phyloP scores from a whole-genome alignment of 2,797 vertebrate species.

The Buphagus erythrorhynchus region DNA sequence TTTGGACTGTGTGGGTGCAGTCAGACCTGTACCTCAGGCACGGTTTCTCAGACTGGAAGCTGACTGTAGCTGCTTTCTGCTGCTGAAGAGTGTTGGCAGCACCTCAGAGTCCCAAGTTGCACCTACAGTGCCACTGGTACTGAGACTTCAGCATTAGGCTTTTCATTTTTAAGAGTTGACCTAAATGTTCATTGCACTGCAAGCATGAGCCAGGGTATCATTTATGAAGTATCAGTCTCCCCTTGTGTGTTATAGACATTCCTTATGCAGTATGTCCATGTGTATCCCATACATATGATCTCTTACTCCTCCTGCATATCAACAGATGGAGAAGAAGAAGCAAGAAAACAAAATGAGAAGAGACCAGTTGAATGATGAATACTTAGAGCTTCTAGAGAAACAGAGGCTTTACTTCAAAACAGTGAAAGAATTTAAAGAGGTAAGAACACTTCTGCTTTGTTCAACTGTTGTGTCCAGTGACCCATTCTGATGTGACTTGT shows the following conservation, averaged over 20 bases:
- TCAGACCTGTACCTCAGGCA: not conserved
- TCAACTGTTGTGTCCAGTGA: not conserved
- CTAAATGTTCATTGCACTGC: not conserved
- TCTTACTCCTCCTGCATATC: not conserved
- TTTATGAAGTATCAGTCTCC: not conserved
- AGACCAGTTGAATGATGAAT: constrained; percentile 96
- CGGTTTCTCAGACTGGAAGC: not conserved
- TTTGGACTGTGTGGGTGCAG: not conserved
- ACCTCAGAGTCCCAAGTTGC: not conserved
- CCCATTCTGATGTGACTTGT: not conserved
- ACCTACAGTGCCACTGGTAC: not conserved
- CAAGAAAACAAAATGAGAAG: constrained; percentile 99
- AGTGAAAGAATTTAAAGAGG: constrained; percentile 99
- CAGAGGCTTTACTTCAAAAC: constrained; percentile 98
- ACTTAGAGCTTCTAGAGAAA: constrained; percentile 94
- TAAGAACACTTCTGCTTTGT: constrained; percentile 50
- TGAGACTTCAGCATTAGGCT: not conserved
- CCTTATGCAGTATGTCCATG: not conserved
- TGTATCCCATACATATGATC: not conserved
- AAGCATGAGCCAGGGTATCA: accelerated
- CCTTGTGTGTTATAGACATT: not conserved
- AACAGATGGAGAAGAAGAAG: constrained; percentile 97
- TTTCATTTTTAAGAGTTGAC: not conserved
- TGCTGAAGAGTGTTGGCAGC: not conserved
- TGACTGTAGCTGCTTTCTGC: not conserved